Evolutionary conservation across 2,888 invertebrate species (phyloP), one percentile per base, ranked within the genome.

Genomic region (Calameuta filiformis): DNA sequence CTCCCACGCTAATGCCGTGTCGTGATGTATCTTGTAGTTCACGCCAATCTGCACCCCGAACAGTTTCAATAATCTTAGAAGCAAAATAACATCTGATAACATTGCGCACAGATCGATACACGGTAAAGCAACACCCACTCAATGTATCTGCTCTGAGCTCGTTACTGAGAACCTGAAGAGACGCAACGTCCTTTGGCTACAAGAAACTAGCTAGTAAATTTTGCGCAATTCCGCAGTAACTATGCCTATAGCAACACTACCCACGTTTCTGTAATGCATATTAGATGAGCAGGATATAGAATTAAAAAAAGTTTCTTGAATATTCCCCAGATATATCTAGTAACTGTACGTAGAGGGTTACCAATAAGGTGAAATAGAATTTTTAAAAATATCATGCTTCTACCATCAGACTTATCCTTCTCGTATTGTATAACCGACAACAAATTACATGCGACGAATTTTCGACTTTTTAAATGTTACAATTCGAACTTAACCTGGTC

Each of bases 1-100:
- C 85, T 85, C 85, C 79, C 85, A 82, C 85, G 84, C 77, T 81
- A 78, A 79, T 80, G 69, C 30, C 76, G 40, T 23, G 68, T 74
- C 40, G 30, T 35, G 30, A 23, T 56, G 23, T 23, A 56, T 77
- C 77, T 74, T 56, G 69, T 77, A 74, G 69, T 77, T 77, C 77
- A 75, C 77, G 77, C 75, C 75, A 75, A 77, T 77, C 77, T 77
- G 69, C 37, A 77, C 77, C 77, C 69, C 34, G 71, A 73, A 68
- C 35, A 77, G 74, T 76, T 73, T 34, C 30, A 76, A 68, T 73
- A 56, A 56, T 23, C 23, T 23, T 56, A 9, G 56, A 56, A 23
- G 23, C 56, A 56, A 56, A 56, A 56, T 56, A 56, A 56, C 9
- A 23, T 56, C 56, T 56, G 56, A 56, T 56, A 23, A 56, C 56